These are phyloP conservation scores for Eudemis profundana DNA, from an alignment of 2,888 invertebrate genomes.

Conservation along the genomic window DNA sequence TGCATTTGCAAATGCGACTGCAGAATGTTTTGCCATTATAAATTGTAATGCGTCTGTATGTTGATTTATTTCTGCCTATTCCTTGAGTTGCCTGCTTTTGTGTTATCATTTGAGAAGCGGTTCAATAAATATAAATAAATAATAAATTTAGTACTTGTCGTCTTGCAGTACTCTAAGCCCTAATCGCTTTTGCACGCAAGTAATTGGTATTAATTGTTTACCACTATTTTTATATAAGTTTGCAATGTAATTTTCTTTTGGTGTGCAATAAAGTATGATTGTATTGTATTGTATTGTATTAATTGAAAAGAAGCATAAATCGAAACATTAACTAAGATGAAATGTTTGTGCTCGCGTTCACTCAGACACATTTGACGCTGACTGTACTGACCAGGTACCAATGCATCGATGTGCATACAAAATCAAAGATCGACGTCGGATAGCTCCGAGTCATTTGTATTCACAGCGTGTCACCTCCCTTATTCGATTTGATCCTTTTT, in stretches of 20 bases:
- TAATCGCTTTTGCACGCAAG: no score
- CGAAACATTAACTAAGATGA: no score
- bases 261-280: no score
- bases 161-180: no score
- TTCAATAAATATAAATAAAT: no score
- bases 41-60: background rate
- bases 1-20: background rate
- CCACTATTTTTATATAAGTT: no score
- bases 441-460: constrained; percentile 39
- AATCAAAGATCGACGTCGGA: constrained; percentile 33
- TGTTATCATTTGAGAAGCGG: no score
- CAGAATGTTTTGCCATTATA: background rate
- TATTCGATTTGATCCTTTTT: constrained; percentile 37
- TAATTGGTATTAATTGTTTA: no score
- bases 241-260: no score
- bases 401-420: constrained; percentile 36
- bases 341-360: background rate
- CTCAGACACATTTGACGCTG: background rate
- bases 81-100: background rate
- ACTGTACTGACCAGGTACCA: background rate
- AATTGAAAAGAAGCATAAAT: no score
- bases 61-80: background rate
- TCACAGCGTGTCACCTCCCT: constrained; percentile 35
- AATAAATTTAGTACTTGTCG: no score
- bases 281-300: no score